Conservation (phyloP, 1,140 invertebrate genomes). For the Probaryconus sp. region DNA sequence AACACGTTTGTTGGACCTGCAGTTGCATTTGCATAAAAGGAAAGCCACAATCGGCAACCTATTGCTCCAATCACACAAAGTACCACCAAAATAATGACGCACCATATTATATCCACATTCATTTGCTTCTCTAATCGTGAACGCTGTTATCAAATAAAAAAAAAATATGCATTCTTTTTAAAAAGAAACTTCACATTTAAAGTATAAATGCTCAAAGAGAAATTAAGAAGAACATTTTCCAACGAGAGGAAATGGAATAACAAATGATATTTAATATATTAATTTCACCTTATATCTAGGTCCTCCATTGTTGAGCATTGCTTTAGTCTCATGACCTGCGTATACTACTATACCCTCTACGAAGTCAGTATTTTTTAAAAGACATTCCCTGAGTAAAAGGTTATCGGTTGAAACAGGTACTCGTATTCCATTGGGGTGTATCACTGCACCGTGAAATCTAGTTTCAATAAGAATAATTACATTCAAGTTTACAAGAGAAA, state of each 20-base stretch:
- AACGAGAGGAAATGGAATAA: not conserved
- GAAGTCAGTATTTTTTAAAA: conserved; percentile 95
- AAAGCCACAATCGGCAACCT: conserved; percentile 92
- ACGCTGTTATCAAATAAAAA: conserved; percentile 74
- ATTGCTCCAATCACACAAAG: conserved; percentile 94
- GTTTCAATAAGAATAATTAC: conserved; percentile 3
- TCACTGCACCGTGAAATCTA: conserved; percentile 92
- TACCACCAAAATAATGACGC: conserved; percentile 93
- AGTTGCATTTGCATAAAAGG: conserved; percentile 75
- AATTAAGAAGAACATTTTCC: too few species aligned
- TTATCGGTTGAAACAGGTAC: conserved; percentile 95
- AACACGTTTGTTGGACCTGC: conserved; percentile 55
- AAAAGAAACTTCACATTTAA: too few species aligned
- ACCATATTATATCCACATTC: conserved; percentile 98
- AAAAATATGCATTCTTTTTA: conserved; percentile 2
- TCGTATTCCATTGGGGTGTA: conserved; percentile 87
- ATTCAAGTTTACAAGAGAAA: conserved; percentile 1
- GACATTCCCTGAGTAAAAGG: conserved; percentile 94
- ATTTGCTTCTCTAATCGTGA: conserved; percentile 94
- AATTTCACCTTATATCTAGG: conserved; percentile 89
- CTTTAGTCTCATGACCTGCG: conserved; percentile 98
- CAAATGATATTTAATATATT: not conserved
- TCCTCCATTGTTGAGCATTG: conserved; percentile 98
- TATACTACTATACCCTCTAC: conserved; percentile 98
- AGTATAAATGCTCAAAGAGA: too few species aligned